Evolutionary conservation across 2,888 invertebrate species (phyloP).

Genomic region (Standfussiana lucernea): DNA sequence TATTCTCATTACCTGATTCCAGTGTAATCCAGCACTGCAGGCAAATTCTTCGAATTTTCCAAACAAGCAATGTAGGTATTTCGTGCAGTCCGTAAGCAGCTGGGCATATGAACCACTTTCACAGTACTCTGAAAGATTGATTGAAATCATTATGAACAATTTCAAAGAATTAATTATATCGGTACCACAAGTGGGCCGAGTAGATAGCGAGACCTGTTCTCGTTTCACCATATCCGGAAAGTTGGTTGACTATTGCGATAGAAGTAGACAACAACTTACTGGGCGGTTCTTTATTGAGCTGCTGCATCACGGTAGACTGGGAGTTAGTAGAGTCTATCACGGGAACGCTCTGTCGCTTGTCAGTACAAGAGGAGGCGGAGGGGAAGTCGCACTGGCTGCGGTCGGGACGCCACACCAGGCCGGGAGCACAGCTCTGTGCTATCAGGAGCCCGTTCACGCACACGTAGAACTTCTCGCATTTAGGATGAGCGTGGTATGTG

Average conservation of each 20-base stretch:
- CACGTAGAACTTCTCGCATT: slow-evolving; percentile 94
- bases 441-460: slow-evolving; percentile 94
- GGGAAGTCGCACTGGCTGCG: slow-evolving; percentile 94
- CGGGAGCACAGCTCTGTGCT: slow-evolving; percentile 93
- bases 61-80: slow-evolving; percentile 95
- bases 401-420: slow-evolving; percentile 93
- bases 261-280: slow-evolving; percentile 31
- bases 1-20: slow-evolving; percentile 91
- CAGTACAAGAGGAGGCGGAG: slow-evolving; percentile 91
- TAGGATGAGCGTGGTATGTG: slow-evolving; percentile 93
- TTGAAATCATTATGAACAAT: not conserved
- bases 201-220: not conserved
- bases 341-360: slow-evolving; percentile 78
- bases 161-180: not conserved
- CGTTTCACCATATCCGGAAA: not conserved
- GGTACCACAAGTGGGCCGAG: not conserved
- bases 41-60: slow-evolving; percentile 93
- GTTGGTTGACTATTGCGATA: not conserved
- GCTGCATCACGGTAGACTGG: slow-evolving; percentile 71
- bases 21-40: slow-evolving; percentile 94
- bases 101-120: slow-evolving; percentile 92
- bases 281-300: slow-evolving; percentile 71
- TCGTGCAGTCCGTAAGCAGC: slow-evolving; percentile 93
- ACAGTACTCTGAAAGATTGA: slow-evolving; percentile 84
- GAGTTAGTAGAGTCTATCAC: slow-evolving; percentile 75